Evolutionary conservation across 2,797 vertebrate species (phyloP).

Genomic region (Malacoctenus gilli): DNA sequence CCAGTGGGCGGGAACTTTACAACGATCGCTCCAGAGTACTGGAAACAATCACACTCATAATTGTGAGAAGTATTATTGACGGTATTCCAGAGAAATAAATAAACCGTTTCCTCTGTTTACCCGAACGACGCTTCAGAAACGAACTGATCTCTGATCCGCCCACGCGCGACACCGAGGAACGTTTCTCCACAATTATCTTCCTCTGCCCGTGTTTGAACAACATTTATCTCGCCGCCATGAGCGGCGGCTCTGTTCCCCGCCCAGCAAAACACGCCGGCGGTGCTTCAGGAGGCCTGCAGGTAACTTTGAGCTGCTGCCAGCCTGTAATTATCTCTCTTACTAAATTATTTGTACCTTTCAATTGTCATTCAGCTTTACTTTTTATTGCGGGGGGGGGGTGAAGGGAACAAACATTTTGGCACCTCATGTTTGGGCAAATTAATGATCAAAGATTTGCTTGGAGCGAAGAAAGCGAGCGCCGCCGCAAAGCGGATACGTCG

Average conservation of each 20-base stretch:
- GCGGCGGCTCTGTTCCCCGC: slow-evolving; percentile 19
- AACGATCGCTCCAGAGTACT: too few species aligned
- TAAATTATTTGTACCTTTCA: slow-evolving; percentile 57
- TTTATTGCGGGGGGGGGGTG: slow-evolving; percentile 3
- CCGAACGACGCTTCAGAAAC: too few species aligned
- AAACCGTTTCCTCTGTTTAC: too few species aligned
- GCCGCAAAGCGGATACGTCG: too few species aligned
- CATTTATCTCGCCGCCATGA: slow-evolving; percentile 4
- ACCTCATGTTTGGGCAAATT: slow-evolving; percentile 28
- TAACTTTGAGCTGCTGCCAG: slow-evolving; percentile 47
- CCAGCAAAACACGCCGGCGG: slow-evolving; percentile 23
- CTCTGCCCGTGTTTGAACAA: slow-evolving; percentile 8
- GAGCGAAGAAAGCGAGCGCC: too few species aligned
- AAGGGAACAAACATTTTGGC: slow-evolving; percentile 38
- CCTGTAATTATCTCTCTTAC: slow-evolving; percentile 39
- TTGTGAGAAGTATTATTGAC: too few species aligned
- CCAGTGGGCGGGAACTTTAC: too few species aligned
- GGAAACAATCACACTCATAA: too few species aligned
- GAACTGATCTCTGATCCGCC: too few species aligned
- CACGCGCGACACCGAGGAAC: too few species aligned
- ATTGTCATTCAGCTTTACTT: slow-evolving; percentile 35
- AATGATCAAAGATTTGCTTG: slow-evolving; percentile 18
- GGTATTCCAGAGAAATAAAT: too few species aligned
- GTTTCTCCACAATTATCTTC: slow-evolving; percentile 10
- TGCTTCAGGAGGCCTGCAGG: slow-evolving; percentile 30